Evolutionary conservation across 2,797 vertebrate species (phyloP).

Genomic region (Lates japonicus): DNA sequence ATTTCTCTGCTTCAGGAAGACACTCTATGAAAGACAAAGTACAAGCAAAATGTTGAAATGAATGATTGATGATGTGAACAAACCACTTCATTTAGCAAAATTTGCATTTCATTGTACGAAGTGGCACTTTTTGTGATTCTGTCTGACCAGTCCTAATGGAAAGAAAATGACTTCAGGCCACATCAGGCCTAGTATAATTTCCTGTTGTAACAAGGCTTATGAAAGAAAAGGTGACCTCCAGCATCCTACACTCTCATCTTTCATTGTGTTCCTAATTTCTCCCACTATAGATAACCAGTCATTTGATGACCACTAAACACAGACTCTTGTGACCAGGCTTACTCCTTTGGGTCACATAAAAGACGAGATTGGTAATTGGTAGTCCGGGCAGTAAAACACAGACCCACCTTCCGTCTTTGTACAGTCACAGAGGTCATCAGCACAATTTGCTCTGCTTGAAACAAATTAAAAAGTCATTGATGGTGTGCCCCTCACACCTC

Average conservation of each 20-base stretch:
- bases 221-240: conserved; percentile 82
- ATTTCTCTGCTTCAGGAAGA: neutral
- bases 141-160: conserved; percentile 83
- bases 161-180: conserved; percentile 82
- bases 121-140: conserved; percentile 78
- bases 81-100: conserved; percentile 38
- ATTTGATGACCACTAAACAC: conserved; percentile 51
- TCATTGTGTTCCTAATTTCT: conserved; percentile 78
- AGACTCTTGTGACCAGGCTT: conserved; percentile 11
- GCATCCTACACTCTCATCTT: conserved; percentile 53
- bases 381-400: conserved; percentile 23
- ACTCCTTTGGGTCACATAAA: conserved; percentile 40
- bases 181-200: conserved; percentile 80
- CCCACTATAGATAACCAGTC: conserved; percentile 58
- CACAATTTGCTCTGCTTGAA: conserved; percentile 49
- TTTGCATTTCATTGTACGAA: conserved; percentile 74
- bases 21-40: conserved; percentile 4
- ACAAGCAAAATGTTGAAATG: conserved; percentile 15
- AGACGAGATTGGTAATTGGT: conserved; percentile 40
- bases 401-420: conserved; percentile 18
- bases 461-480: conserved; percentile 43
- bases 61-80: conserved; percentile 57
- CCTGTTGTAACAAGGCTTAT: conserved; percentile 71
- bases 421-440: conserved; percentile 44
- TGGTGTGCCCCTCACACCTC: neutral